Conservation (phyloP, 2,113 vertebrate species). For the Ammospiza caudacuta region DNA sequence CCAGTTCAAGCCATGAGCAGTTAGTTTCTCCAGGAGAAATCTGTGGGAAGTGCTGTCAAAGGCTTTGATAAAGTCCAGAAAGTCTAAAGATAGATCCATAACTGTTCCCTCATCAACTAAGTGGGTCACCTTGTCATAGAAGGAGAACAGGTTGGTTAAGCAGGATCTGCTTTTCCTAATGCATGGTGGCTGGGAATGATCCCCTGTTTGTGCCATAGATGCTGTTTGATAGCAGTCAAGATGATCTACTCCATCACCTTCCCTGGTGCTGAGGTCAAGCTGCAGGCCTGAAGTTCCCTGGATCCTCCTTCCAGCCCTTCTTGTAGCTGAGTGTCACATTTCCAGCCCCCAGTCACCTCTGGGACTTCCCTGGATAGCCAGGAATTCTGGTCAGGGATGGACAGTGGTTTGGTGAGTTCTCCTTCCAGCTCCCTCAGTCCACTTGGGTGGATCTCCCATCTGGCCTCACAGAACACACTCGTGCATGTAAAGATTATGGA, state of each 20-base stretch:
- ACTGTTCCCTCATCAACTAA: not conserved
- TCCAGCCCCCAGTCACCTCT: not conserved
- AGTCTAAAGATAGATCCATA: not conserved
- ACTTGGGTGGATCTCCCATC: not conserved
- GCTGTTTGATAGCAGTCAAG: fast-evolving
- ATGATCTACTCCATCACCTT: not conserved
- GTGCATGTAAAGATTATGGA: not conserved
- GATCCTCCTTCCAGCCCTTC: not conserved
- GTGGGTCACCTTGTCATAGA: not conserved
- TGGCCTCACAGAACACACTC: not conserved
- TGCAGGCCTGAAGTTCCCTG: not conserved
- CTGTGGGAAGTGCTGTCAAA: not conserved
- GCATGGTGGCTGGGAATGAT: not conserved
- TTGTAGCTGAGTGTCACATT: not conserved
- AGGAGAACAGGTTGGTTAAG: not conserved
- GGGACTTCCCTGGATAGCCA: not conserved
- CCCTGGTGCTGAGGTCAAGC: not conserved
- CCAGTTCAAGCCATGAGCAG: not conserved
- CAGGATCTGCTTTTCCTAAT: not conserved
- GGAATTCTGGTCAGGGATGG: not conserved
- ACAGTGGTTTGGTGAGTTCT: not conserved
- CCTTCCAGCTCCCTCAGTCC: not conserved
- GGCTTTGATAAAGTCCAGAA: not conserved
- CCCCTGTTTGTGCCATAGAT: not conserved
- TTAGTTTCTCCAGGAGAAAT: not conserved